phyloP scores from a whole-genome alignment of 1,140 invertebrate genomes.

The Melitaea cinxia region DNA sequence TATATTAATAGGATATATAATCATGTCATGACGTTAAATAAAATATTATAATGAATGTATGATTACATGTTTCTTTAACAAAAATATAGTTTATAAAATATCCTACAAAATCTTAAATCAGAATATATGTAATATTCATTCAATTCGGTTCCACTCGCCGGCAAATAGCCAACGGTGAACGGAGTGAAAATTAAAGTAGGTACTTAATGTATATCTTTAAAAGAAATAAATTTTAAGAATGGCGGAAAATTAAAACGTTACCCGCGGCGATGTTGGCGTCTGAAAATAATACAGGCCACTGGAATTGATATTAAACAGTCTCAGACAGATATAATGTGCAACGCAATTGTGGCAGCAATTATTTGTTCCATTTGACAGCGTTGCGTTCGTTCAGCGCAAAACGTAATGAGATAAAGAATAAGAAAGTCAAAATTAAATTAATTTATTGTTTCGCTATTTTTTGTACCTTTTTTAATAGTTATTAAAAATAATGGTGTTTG shows the following conservation, averaged over 20 bases:
- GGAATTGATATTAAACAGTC: constrained; percentile 44
- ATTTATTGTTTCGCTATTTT: not conserved
- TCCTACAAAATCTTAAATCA: constrained; percentile 13
- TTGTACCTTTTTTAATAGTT: too few relatives aligned
- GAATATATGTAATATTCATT: constrained; percentile 40
- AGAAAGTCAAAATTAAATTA: not conserved
- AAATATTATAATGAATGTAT: not conserved
- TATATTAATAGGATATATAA: not conserved
- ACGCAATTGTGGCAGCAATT: constrained; percentile 22
- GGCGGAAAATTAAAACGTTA: constrained; percentile 51
- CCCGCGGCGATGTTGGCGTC: constrained; percentile 45
- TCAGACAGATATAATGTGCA: constrained; percentile 33
- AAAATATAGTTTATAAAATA: not conserved
- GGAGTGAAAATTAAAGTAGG: constrained; percentile 40
- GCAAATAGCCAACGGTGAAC: constrained; percentile 27
- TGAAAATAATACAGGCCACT: constrained; percentile 42
- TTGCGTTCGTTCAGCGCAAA: constrained; percentile 1
- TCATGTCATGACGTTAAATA: too few relatives aligned
- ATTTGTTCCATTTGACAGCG: constrained; percentile 28
- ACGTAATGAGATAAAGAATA: constrained; percentile 18
- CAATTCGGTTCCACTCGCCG: constrained; percentile 34
- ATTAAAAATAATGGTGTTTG: too few relatives aligned
- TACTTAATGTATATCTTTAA: constrained; percentile 40
- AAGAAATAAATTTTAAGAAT: constrained; percentile 36
- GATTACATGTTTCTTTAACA: not conserved